phyloP scores from a whole-genome alignment of 2,888 invertebrate species.

The Troides oblongomaculatus region DNA sequence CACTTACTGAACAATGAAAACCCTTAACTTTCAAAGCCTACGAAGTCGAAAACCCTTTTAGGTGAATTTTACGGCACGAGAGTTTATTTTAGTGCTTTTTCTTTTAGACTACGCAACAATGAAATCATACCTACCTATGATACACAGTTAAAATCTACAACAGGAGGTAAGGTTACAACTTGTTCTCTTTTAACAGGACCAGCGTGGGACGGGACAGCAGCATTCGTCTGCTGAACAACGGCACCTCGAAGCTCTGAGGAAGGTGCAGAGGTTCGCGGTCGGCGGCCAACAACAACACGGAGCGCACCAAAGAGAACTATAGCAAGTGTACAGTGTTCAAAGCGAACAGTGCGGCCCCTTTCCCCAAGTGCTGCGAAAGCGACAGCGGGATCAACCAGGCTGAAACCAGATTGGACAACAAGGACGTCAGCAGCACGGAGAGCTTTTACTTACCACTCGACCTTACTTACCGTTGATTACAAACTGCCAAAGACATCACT shows the following conservation, averaged over 20 bases:
- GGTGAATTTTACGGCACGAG: too few relatives aligned
- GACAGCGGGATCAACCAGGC: conserved; percentile 53
- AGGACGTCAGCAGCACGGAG: conserved; percentile 57
- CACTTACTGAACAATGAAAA: too few relatives aligned
- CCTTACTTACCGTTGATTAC: conserved; percentile 29
- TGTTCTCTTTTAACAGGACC: conserved; percentile 46
- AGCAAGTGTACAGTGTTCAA: conserved; percentile 56
- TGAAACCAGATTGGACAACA: conserved; percentile 47
- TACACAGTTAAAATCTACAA: neutral
- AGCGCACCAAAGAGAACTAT: conserved; percentile 60
- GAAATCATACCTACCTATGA: too few relatives aligned
- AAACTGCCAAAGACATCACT: neutral
- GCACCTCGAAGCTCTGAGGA: conserved; percentile 73
- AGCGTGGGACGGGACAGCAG: conserved; percentile 71
- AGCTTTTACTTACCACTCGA: conserved; percentile 59
- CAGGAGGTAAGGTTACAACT: neutral
- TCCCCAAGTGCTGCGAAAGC: conserved; percentile 68
- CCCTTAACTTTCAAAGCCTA: too few relatives aligned
- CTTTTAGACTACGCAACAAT: too few relatives aligned
- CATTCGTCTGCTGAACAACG: conserved; percentile 68
- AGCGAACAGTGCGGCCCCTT: conserved; percentile 56
- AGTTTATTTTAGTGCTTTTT: too few relatives aligned
- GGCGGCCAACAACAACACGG: conserved; percentile 59
- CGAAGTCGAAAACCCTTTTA: too few relatives aligned
- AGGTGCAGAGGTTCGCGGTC: conserved; percentile 51